Percentiles rank a stretch among this genome's conserved stretches.
These are phyloP conservation scores for Melanostoma mellinum DNA, from an alignment of 2,888 invertebrate genomes.

Conservation along the genomic window DNA sequence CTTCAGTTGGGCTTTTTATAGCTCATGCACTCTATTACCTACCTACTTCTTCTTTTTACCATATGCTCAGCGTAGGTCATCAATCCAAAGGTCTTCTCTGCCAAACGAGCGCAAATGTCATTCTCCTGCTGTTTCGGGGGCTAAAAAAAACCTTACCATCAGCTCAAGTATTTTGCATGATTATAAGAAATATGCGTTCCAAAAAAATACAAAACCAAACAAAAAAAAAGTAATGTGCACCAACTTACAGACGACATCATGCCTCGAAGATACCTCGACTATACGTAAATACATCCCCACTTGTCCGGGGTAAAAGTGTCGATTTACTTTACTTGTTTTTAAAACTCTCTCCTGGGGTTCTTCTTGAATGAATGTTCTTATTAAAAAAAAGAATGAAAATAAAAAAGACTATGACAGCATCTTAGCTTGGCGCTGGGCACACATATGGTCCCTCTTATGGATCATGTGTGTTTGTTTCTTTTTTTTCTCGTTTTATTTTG, in stretches of 20 bases:
- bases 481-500: slow-evolving; percentile 9
- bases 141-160: slow-evolving; percentile 12
- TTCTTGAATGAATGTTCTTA: slow-evolving; percentile 65
- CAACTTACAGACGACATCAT: slow-evolving; percentile 63
- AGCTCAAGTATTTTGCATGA: slow-evolving; percentile 65
- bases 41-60: slow-evolving; percentile 32
- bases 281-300: slow-evolving; percentile 20
- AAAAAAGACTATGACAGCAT: slow-evolving; percentile 58
- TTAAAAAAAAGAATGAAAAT: slow-evolving; percentile 21
- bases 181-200: slow-evolving; percentile 43
- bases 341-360: slow-evolving; percentile 71
- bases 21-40: slow-evolving; percentile 5
- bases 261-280: slow-evolving; percentile 60
- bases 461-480: slow-evolving; percentile 37
- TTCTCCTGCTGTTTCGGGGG: slow-evolving; percentile 66
- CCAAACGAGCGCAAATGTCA: slow-evolving; percentile 54
- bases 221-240: slow-evolving; percentile 20
- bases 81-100: slow-evolving; percentile 47
- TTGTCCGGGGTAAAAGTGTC: slow-evolving; percentile 63
- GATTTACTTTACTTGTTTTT: slow-evolving; percentile 63
- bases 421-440: slow-evolving; percentile 46
- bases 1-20: neutral
- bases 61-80: slow-evolving; percentile 73
- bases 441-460: slow-evolving; percentile 54
- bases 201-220: slow-evolving; percentile 9